Evolutionary conservation across 2,888 invertebrate genomes (phyloP).

Genomic region (Pristionchus exspectatus): DNA sequence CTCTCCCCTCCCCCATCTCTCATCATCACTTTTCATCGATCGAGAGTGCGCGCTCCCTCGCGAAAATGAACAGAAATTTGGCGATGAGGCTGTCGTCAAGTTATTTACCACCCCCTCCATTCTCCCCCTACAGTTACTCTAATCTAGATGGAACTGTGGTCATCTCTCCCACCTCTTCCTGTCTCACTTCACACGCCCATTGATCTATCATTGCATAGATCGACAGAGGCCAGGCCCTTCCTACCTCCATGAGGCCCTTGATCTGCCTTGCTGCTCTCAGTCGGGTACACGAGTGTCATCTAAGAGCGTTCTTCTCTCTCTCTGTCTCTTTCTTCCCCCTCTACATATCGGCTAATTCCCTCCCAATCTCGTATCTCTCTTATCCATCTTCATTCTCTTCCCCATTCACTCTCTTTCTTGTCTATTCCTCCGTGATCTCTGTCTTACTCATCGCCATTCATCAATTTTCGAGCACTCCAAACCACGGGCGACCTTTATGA

Average conservation of each 20-base stretch:
- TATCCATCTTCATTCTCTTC: slow-evolving; percentile 45
- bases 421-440: slow-evolving; percentile 38
- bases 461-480: background rate
- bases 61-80: slow-evolving; percentile 23
- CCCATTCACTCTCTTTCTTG: slow-evolving; percentile 45
- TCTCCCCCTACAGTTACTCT: background rate
- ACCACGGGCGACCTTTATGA: background rate
- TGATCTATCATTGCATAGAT: background rate
- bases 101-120: slow-evolving; percentile 35
- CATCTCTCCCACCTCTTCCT: background rate
- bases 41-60: slow-evolving; percentile 1
- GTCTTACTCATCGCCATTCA: slow-evolving; percentile 26
- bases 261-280: background rate
- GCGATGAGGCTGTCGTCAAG: background rate
- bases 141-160: slow-evolving; percentile 32
- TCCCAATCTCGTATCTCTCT: slow-evolving; percentile 44
- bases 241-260: background rate
- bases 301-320: slow-evolving; percentile 39
- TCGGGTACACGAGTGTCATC: background rate
- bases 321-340: background rate
- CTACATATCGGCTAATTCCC: slow-evolving; percentile 34
- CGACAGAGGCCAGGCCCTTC: background rate
- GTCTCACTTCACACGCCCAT: background rate
- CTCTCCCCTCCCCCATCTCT: background rate
- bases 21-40: slow-evolving; percentile 40